Evolutionary conservation across 2,113 vertebrate genomes (phyloP), one percentile per base, ranked within the genome.

Genomic region (Myxocyprinus asiaticus): DNA sequence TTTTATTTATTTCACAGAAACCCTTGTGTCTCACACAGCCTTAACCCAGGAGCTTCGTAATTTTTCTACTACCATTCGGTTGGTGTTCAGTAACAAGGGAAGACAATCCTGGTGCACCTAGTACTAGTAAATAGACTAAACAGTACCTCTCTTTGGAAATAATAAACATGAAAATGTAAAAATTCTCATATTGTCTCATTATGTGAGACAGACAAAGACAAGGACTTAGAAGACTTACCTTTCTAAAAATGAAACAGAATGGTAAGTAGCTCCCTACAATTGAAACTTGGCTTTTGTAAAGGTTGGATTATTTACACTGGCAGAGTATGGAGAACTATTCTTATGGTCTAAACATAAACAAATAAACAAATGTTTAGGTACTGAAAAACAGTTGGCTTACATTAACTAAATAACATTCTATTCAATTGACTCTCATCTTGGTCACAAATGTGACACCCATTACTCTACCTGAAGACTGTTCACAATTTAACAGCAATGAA

Each of bases 391-490:
- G 50, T n/a, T 9, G 42, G 42, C 58, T 71, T 75, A 51, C 64
- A 77, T 51, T 80, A 76, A 50, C 65, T 80, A 45, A 77, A 63
- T 42, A 77, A 53, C 67, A 55, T 70, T 59, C 55, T 79, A 55
- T 53, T 77, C 3, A 50, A 76, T 15, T 42, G 6, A 65, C 9
- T 67, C 33, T 17, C 48, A 47, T 67, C 48, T 69, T 55, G 88
- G 85, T 86, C 87, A 88, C 17, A 77, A 82, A 86, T 81, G 53
- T 44, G 9, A 72, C 86, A 83, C 78, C 87, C 81, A 88, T 82
- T 83, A 88, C 79, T 51, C 83, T 89, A 93, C 91, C 91, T 87
- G 89, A 94, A 90, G 86, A 89, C 90, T 87, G 90, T 85, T 64
- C 73, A 85, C 67, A 73, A 59, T 76, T 85, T 80, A 89, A 89